Base-by-base conservation (phyloP, 2,888 invertebrate species). In the Notodonta ziczac region DNA sequence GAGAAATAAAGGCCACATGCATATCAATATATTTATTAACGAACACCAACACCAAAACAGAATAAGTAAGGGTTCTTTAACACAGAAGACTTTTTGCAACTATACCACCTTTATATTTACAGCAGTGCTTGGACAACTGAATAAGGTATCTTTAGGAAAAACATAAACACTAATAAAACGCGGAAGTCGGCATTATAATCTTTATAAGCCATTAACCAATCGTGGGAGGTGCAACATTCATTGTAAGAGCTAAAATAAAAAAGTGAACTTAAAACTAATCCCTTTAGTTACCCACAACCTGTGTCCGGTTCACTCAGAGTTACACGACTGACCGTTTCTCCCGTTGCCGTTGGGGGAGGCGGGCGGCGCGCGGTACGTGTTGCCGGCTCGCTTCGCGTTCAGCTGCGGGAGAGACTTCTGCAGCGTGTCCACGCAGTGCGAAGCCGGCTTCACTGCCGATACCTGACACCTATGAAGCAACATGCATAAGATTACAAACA, bases 381-480 rank as follows among this genome's bases (percentile, higher is more conserved):
- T 83, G 14, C 64, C 57, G 0, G 67, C 60, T 0, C 72, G 40
- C 67, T 79, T 83, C 42, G 53, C 40, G 54, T 74, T 72, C 56
- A 88, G 73, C 66, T 88, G 89, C 0, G 91, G 90, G 56, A 89
- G 72, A 0, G 91, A 91, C 54, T 85, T 84, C 71, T 87, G 91
- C 2, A 90, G 70, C 1, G 88, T 87, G 64, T 90, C 92, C 54
- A 90, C 86, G 72, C 89, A 88, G 70, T 93, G 93, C 0, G 93
- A 94, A 0, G 93, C 93, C 8, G 94, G 94, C 72, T 94, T 94
- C 48, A 94, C 85, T 1, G 90, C 91, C 14, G 84, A 72, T 13
- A 76, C 76, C 9, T 82, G 81, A 35, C 69, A 81, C 67, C 90
- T 91, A 73, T 44, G 4, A 35, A 35, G 7, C 4, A 35, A 35